Evolutionary conservation across 2,113 vertebrate species (phyloP).

Genomic region (Oncorhynchus kisutch): DNA sequence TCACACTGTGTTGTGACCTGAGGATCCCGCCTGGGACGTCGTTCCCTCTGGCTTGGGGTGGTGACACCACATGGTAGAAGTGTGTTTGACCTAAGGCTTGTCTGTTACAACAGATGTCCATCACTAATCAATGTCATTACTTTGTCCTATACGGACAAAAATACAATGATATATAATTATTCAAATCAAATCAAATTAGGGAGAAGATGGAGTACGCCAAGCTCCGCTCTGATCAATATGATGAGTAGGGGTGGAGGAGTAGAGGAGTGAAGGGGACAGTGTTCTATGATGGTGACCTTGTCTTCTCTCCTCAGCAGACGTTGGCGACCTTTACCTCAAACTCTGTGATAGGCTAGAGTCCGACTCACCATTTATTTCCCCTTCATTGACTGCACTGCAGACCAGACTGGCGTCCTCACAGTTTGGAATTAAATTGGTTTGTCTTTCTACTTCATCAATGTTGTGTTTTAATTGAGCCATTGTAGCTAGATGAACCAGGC

Average conservation of each 20-base stretch:
- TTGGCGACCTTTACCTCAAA: constrained; percentile 53
- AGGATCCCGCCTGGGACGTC: background rate
- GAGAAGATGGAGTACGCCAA: background rate
- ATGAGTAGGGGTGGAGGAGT: constrained; percentile 8
- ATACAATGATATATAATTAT: constrained; percentile 38
- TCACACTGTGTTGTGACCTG: background rate
- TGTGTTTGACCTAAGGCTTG: constrained; percentile 25
- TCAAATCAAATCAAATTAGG: too few species aligned
- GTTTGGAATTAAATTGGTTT: background rate
- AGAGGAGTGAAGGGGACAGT: background rate
- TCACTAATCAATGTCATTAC: constrained; percentile 44
- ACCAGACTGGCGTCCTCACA: background rate
- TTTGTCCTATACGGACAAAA: constrained; percentile 9
- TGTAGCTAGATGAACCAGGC: background rate
- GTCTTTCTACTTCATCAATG: constrained; percentile 26
- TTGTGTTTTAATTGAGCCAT: constrained; percentile 12
- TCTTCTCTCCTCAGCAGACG: constrained; percentile 44
- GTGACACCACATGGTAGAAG: background rate
- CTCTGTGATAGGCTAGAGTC: background rate
- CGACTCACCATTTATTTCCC: background rate
- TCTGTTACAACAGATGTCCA: constrained; percentile 47
- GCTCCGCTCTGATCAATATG: constrained; percentile 46
- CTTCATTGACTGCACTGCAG: background rate
- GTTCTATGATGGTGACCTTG: constrained; percentile 36
- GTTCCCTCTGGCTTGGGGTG: background rate